A percentile compares a stretch with the other conserved stretches of the same genome.
These are phyloP conservation scores for Xestia c-nigrum DNA, from an alignment of 2,888 invertebrate species.

Conservation along the genomic window DNA sequence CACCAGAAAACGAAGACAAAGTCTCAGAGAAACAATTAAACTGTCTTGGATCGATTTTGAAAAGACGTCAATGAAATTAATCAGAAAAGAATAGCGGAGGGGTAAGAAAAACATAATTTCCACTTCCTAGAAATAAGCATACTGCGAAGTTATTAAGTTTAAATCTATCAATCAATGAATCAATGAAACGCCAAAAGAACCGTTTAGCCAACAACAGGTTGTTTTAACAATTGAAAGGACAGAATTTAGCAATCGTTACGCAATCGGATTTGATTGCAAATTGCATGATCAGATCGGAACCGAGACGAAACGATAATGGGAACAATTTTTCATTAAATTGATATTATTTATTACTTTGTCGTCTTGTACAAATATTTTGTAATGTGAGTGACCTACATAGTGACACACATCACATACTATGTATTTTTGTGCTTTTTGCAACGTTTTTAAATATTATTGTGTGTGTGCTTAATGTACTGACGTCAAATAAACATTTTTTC, in stretches of 20 bases:
- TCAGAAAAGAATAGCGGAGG: too few species aligned
- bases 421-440: too few species aligned
- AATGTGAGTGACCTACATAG: constrained; percentile 12
- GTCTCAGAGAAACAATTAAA: too few species aligned
- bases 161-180: constrained; percentile 40
- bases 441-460: too few species aligned
- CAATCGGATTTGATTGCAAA: constrained; percentile 50
- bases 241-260: constrained; percentile 35
- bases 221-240: constrained; percentile 43
- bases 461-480: too few species aligned
- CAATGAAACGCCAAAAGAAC: constrained; percentile 26
- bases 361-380: constrained; percentile 26
- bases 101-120: too few species aligned
- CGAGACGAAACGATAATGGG: constrained; percentile 56
- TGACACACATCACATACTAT: too few species aligned
- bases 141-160: constrained; percentile 6
- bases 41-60: too few species aligned
- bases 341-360: constrained; percentile 34
- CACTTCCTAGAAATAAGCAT: neutral
- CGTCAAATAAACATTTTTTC: too few species aligned
- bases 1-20: too few species aligned
- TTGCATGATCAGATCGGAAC: constrained; percentile 57
- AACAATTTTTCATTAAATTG: constrained; percentile 50
- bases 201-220: constrained; percentile 15
- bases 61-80: too few species aligned